Percentiles rank a stretch among this genome's conserved stretches.
Conservation (phyloP, 2,113 vertebrate genomes). For the Fukomys damarensis region DNA sequence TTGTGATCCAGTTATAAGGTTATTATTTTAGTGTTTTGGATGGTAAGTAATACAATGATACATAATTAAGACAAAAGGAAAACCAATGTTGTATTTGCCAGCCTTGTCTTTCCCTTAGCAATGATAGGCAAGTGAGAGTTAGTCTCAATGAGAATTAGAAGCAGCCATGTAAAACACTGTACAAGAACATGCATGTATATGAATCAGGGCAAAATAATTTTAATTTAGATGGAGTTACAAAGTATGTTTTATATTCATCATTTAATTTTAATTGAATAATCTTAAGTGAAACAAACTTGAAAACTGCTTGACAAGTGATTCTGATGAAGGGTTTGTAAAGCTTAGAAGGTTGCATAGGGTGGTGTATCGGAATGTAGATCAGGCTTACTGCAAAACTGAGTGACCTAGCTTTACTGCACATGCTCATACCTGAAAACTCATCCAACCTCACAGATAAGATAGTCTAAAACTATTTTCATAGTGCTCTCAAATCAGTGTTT, state of each 20-base stretch:
- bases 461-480: background rate
- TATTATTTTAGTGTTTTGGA: background rate
- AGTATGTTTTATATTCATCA: background rate
- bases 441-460: background rate
- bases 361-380: background rate
- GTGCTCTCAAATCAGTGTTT: too few species aligned
- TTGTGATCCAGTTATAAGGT: background rate
- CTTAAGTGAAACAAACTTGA: background rate
- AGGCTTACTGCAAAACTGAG: background rate
- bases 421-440: background rate
- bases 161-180: background rate
- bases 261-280: background rate
- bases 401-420: background rate
- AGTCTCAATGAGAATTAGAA: background rate
- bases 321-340: background rate
- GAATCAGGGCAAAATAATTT: background rate
- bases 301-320: background rate
- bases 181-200: background rate
- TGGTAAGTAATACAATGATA: background rate
- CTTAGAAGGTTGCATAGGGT: background rate
- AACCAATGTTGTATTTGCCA: background rate
- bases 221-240: background rate
- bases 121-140: background rate
- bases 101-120: background rate
- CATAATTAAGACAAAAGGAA: background rate